Evolutionary conservation across 2,797 vertebrate species (phyloP), one percentile per base, ranked within the genome.

Genomic region (Amblyraja radiata): DNA sequence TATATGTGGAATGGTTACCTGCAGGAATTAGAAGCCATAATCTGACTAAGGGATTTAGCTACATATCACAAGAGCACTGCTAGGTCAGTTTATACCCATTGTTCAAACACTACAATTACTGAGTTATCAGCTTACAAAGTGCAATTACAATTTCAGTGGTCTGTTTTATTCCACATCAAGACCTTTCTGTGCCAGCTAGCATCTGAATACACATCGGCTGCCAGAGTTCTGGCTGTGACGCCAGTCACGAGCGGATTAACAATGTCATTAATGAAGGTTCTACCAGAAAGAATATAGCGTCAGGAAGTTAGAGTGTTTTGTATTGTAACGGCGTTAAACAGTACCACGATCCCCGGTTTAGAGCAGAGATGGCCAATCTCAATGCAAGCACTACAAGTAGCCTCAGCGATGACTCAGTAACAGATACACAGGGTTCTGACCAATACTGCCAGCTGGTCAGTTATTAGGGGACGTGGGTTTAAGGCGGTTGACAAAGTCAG

Each of bases 31-130:
- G 23, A 14, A 58, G 81, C 54, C 5, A 58, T 61, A 86, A 86
- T n/a, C 83, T 63, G 21, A 63, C 61, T 61, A 63, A 86, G 58
- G 54, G 58, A 28, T 28, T 86, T 84, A 14, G 81, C 25, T n/a
- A 54, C 23, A 58, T 61, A 88, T 63, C 84, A 88, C 61, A 65
- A 88, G 25, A 84, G 23, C 23, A 28, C 23, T 28, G 54, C 81
- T 61, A 61, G 58, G 83, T 86, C 83, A 86, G 58, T 63, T n/a
- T n/a, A 86, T 86, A 86, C 58, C 14, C 58, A 86, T 86, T 63
- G 58, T 63, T 86, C 58, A 9, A 32, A 9, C 28, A 65, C n/a
- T n/a, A 65, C 61, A 65, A 88, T 86, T 86, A 65, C 61, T 13
- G 28, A 88, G 61, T 63, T 32, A 88, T 88, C 84, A 65, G 28